Evolutionary conservation across 2,888 invertebrate genomes (phyloP), one percentile per base, ranked within the genome.

Genomic region (Epistrophella euchroma): DNA sequence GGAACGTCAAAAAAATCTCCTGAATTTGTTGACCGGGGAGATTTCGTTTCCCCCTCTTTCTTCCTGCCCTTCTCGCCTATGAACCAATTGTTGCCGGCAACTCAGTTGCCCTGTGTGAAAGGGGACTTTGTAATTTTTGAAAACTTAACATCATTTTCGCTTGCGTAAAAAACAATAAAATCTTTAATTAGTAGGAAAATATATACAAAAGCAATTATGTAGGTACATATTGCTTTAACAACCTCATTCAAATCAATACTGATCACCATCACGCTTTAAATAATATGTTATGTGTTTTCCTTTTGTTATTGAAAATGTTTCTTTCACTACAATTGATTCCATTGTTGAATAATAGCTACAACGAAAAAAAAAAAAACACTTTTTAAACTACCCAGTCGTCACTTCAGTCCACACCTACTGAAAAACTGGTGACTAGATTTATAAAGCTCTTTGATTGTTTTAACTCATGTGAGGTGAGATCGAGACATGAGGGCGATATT

Each of bases 301-400:
- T 50, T 50, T 50, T 22, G 4, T 19, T 47, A 28, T 10, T 50
- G 11, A 19, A n/a, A n/a, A 22, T 50, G 22, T 50, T 13, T 13
- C 50, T 50, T 50, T 50, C 13, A 50, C 50, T 22, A 82, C 72
- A 77, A 82, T 77, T 77, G 50, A 77, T 76, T 72, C 64, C 64
- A 82, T 77, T 82, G 82, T 82, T 77, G 60, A 77, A 82, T 82
- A 77, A 72, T 76, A n/a, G n/a, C n/a, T n/a, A 82, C 72, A 0
- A 19, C 19, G 13, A 22, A 0, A 40, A 40, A 22, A 50, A 22
- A 22, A 50, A 22, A 22, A 22, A 11, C 5, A 1, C 1, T 1
- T 45, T n/a, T 43, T n/a, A n/a, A 43, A n/a, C 5, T 43, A n/a
- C 17, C n/a, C 45, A n/a, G n/a, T n/a, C n/a, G n/a, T n/a, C 45